Conservation (phyloP, 2,888 invertebrate genomes). For the Eupeodes luniger region DNA sequence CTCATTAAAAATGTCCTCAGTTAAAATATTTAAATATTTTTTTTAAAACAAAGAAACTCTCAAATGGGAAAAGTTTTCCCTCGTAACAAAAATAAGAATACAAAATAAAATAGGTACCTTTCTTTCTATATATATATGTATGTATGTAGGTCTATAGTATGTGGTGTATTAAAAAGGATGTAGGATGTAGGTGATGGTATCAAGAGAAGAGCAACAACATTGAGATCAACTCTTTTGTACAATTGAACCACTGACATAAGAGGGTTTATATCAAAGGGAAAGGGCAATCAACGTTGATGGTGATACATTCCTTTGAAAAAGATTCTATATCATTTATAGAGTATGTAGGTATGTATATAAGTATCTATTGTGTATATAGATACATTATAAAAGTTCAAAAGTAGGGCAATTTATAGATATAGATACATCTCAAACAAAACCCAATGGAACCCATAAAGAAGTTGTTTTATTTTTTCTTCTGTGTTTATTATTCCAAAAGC, state of each 20-base stretch:
- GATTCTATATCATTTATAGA: constrained; percentile 7
- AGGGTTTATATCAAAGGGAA: constrained; percentile 29
- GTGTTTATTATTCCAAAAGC: neutral
- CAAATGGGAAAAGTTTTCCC: constrained; percentile 32
- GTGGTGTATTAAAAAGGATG: neutral
- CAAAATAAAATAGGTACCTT: neutral
- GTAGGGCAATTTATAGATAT: constrained; percentile 1
- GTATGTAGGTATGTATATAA: neutral
- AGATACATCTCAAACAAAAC: constrained; percentile 18
- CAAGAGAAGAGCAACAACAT: constrained; percentile 20
- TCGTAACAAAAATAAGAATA: constrained; percentile 7
- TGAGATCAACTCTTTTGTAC: constrained; percentile 37
- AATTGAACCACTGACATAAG: constrained; percentile 31
- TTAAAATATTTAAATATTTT: constrained; percentile 63
- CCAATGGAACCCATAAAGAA: neutral
- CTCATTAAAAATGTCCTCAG: constrained; percentile 66
- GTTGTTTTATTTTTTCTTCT: neutral
- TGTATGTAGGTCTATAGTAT: no score
- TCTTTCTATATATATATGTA: no score
- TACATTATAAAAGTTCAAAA: constrained; percentile 11
- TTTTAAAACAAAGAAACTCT: constrained; percentile 35
- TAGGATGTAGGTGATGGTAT: constrained; percentile 13
- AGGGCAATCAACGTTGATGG: constrained; percentile 38
- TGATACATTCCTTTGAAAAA: constrained; percentile 14
- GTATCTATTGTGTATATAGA: no score